Conservation (phyloP, 1,140 invertebrate species). For the Pollicipes pollicipes region DNA sequence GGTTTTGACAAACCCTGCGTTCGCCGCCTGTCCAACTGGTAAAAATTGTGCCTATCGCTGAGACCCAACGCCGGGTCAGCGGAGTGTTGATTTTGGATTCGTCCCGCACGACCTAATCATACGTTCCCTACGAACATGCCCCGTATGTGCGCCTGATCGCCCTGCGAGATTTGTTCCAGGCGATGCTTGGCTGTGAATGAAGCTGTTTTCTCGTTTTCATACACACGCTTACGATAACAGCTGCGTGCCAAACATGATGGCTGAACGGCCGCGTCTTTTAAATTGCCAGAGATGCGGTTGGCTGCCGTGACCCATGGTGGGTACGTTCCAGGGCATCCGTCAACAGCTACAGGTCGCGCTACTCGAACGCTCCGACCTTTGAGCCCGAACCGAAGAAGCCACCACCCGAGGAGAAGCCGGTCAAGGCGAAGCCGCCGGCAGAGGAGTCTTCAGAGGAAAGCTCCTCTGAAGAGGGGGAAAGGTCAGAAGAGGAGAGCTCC, state of each 20-base stretch:
- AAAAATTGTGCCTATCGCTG: too few species aligned
- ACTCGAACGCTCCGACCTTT: not conserved
- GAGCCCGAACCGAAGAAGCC: not conserved
- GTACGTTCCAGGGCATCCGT: not conserved
- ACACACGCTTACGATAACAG: too few species aligned
- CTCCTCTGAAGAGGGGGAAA: not conserved
- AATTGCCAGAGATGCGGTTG: not conserved
- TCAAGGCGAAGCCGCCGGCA: not conserved
- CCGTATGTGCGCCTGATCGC: too few species aligned
- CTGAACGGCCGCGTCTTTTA: not conserved
- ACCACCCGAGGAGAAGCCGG: not conserved
- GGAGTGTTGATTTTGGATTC: too few species aligned
- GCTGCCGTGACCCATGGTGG: too few species aligned
- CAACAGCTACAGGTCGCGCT: not conserved
- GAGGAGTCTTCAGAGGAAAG: not conserved
- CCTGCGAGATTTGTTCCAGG: not conserved
- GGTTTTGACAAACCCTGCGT: too few species aligned
- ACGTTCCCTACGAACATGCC: too few species aligned
- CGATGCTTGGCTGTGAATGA: not conserved
- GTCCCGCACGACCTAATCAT: too few species aligned
- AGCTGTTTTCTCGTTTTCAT: too few species aligned
- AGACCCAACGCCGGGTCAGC: too few species aligned
- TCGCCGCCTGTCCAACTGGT: too few species aligned
- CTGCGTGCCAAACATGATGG: not conserved
- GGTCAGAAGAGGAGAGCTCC: not conserved